Conservation (phyloP, 2,797 vertebrate genomes). For the Labeo calbasu region DNA sequence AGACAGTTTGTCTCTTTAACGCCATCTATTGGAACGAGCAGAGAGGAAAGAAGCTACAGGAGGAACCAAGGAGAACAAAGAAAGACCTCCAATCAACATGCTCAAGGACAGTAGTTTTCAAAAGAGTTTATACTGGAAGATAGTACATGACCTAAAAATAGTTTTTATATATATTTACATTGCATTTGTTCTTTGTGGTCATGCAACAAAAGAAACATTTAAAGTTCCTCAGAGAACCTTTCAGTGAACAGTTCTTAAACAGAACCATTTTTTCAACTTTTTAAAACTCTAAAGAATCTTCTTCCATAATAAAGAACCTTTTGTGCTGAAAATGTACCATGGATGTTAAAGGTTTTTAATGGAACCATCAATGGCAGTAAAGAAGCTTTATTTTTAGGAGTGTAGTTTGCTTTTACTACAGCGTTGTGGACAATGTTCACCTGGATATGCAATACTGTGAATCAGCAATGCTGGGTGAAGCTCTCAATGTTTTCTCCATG, state of each 20-base stretch:
- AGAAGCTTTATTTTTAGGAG: background rate
- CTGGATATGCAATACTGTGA: slow-evolving; percentile 19
- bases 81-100: slow-evolving; percentile 38
- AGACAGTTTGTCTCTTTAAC: slow-evolving; percentile 51
- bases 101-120: background rate
- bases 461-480: slow-evolving; percentile 21
- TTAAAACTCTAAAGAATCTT: background rate
- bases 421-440: slow-evolving; percentile 32
- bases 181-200: background rate
- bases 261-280: background rate
- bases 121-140: background rate
- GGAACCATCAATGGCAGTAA: background rate
- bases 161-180: background rate
- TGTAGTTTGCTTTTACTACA: slow-evolving; percentile 5
- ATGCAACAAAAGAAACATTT: background rate
- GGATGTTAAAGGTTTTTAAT: background rate
- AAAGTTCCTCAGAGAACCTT: background rate
- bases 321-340: background rate
- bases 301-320: background rate
- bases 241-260: background rate
- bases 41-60: slow-evolving; percentile 19
- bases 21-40: slow-evolving; percentile 64
- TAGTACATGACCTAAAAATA: background rate
- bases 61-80: slow-evolving; percentile 46
- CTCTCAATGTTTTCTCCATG: slow-evolving; percentile 28